These are phyloP conservation scores for Dendrolimus kikuchii DNA, from an alignment of 1,140 invertebrate species.

Conservation along the genomic window DNA sequence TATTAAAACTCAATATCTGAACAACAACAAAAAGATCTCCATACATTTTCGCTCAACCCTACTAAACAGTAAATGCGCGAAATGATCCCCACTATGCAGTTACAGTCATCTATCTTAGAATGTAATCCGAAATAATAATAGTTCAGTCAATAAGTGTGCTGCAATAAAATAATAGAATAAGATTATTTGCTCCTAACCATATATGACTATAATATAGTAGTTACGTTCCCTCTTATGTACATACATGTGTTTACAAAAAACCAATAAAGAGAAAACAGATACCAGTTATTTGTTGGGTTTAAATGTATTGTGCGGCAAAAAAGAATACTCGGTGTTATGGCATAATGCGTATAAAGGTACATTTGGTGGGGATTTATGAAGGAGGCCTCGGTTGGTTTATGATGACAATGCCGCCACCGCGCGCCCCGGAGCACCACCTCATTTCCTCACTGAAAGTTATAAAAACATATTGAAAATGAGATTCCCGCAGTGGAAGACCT, in stretches of 20 bases:
- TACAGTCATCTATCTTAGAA: too few relatives aligned
- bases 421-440: conserved; percentile 53
- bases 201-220: too few relatives aligned
- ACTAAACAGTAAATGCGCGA: too few relatives aligned
- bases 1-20: too few relatives aligned
- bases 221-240: too few relatives aligned
- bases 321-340: conserved; percentile 53
- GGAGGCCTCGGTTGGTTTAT: conserved; percentile 63
- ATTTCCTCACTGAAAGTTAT: conserved; percentile 70
- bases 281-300: conserved; percentile 50
- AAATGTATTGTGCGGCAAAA: conserved; percentile 47
- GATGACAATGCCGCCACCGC: conserved; percentile 55
- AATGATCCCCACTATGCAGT: too few relatives aligned
- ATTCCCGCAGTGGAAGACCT: conserved; percentile 57
- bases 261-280: conserved; percentile 18
- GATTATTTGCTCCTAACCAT: too few relatives aligned
- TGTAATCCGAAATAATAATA: too few relatives aligned
- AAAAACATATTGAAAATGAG: conserved; percentile 72
- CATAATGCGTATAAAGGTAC: conserved; percentile 67
- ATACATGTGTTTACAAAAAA: not conserved
- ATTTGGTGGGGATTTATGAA: conserved; percentile 66
- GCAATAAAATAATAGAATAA: too few relatives aligned
- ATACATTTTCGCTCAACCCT: too few relatives aligned
- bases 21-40: too few relatives aligned
- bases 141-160: too few relatives aligned